Percentiles rank a stretch among this genome's conserved stretches.
phyloP scores from a whole-genome alignment of 2,797 vertebrate species.

The Rousettus madagascariensis region DNA sequence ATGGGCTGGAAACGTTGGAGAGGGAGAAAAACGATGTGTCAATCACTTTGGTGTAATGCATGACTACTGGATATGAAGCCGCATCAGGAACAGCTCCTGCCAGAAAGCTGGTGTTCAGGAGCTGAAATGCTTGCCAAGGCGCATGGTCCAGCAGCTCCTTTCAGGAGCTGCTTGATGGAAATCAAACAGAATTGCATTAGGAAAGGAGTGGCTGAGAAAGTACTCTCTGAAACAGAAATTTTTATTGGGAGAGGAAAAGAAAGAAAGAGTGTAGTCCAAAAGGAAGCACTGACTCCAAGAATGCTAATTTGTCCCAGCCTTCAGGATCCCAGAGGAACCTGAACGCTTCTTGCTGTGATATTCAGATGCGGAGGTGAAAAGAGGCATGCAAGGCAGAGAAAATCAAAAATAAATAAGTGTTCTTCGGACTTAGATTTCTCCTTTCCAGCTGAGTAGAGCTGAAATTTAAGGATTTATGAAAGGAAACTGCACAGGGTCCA shows the following conservation, averaged over 20 bases:
- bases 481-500: background rate
- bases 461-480: conserved; percentile 23
- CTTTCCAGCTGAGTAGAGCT: background rate
- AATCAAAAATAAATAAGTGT: conserved; percentile 21
- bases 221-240: conserved; percentile 66
- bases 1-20: conserved; percentile 26
- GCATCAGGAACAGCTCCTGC: conserved; percentile 22
- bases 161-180: conserved; percentile 60
- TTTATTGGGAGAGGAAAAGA: conserved; percentile 40
- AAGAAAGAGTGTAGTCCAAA: conserved; percentile 33
- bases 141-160: background rate
- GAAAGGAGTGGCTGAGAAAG: conserved; percentile 67
- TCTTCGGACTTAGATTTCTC: background rate
- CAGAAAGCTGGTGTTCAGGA: conserved; percentile 1
- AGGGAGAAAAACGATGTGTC: background rate
- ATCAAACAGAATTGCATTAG: conserved; percentile 69
- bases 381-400: background rate
- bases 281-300: conserved; percentile 47
- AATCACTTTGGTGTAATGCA: conserved; percentile 49
- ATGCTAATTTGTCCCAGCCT: conserved; percentile 58
- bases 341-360: background rate
- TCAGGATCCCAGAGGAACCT: background rate
- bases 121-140: background rate
- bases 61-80: conserved; percentile 34
- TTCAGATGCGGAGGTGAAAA: background rate